Evolutionary conservation across 1,140 invertebrate genomes (phyloP), one percentile per base, ranked within the genome.

Genomic region (Thrips palmi): DNA sequence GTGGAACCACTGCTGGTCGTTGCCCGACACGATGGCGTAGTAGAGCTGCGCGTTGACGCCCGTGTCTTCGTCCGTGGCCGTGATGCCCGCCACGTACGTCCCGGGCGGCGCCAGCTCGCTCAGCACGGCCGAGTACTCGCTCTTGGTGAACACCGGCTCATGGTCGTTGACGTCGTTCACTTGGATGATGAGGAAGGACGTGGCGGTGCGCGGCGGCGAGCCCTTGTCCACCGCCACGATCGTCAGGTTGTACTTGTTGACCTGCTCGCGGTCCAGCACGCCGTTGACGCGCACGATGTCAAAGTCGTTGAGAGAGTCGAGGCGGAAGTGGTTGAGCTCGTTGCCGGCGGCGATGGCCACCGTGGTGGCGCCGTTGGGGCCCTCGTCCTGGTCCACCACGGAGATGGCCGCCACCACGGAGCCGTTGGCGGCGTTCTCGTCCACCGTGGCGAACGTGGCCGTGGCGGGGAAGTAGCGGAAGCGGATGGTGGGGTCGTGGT

Each of bases 101-200:
- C 87, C 87, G 14, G 80, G 61, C 1, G 84, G 82, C 2, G 82
- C 75, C 3, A 85, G 59, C 58, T 96, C 89, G 47, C 80, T 84
- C 4, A 96, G 59, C 2, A 87, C 71, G 0, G 83, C 73, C 0
- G 82, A 79, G 58, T 92, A 93, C 55, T 89, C 83, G 39, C 77
- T 85, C 56, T 91, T 87, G 54, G 89, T 84, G 52, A 94, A 94
- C 3, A 87, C 83, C 1, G 87, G 87, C 50, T 88, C 82, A 56
- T 89, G 85, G 55, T 96, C 88, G 59, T 94, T 94, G 1, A 87
- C 79, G 55, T 96, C 92, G 55, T 91, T 92, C 0, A 97, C 83
- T 48, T 83, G 71, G 55, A 96, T 87, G 14, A 86, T 78, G 36
- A 94, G 65, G 57, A 88, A 81, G 10, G 81, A 74, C 0, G 77